Conservation (phyloP, 2,888 invertebrate species). For the Drosophila monieri region DNA sequence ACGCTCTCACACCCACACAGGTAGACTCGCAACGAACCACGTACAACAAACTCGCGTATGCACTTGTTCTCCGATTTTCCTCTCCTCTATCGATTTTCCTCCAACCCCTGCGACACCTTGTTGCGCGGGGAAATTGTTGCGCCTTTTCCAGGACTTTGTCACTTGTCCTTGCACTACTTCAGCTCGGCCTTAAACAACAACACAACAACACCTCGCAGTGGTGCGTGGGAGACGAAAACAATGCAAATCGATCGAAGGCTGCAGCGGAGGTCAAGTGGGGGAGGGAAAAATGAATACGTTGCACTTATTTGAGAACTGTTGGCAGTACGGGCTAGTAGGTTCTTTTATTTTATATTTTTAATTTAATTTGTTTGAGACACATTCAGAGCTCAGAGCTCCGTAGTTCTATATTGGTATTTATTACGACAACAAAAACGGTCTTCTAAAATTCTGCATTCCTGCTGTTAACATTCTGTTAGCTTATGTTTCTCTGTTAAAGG, state of each 20-base stretch:
- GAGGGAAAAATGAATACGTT: slow-evolving; percentile 6
- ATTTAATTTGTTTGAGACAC: slow-evolving; percentile 57
- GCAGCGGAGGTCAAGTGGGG: background rate
- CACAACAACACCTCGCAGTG: slow-evolving; percentile 12
- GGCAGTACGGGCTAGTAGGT: slow-evolving; percentile 40
- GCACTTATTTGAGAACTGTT: slow-evolving; percentile 39
- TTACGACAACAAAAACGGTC: background rate
- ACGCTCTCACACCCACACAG: slow-evolving; percentile 37
- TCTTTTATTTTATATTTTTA: slow-evolving; percentile 44
- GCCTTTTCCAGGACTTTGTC: slow-evolving; percentile 60
- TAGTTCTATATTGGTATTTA: slow-evolving; percentile 1
- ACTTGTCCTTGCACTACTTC: slow-evolving; percentile 42
- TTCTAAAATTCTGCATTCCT: slow-evolving; percentile 1
- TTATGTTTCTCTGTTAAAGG: background rate
- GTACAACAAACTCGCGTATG: slow-evolving; percentile 45
- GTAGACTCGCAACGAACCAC: slow-evolving; percentile 40
- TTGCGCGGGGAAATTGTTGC: slow-evolving; percentile 74
- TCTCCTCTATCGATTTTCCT: slow-evolving; percentile 63
- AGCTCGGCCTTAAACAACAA: slow-evolving; percentile 14
- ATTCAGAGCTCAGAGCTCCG: slow-evolving; percentile 19
- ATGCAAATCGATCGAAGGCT: background rate
- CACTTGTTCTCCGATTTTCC: slow-evolving; percentile 55
- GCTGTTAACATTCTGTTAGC: background rate
- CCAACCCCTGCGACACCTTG: slow-evolving; percentile 52
- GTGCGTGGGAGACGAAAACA: slow-evolving; percentile 17